These are phyloP conservation scores for Eueremaeus valkanovi DNA, from an alignment of 2,888 invertebrate species.

Conservation along the genomic window DNA sequence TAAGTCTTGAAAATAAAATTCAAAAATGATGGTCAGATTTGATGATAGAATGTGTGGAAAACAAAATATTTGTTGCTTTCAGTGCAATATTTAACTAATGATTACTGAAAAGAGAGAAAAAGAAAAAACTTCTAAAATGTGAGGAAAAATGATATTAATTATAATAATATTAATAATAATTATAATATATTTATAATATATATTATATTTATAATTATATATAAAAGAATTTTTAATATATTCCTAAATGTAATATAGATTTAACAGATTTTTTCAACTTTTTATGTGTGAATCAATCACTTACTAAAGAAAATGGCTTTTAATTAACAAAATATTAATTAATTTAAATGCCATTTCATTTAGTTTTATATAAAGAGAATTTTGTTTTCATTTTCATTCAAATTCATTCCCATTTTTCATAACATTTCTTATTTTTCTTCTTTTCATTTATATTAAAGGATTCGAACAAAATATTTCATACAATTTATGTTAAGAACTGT, in stretches of 20 bases:
- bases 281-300: background rate
- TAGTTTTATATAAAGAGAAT: background rate
- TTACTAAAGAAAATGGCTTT: slow-evolving; percentile 5
- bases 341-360: background rate
- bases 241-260: slow-evolving; percentile 3
- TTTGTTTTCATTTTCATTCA: background rate
- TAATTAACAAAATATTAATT: background rate
- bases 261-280: background rate
- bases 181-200: too few species aligned
- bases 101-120: background rate
- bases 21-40: background rate
- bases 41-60: background rate
- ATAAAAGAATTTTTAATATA: slow-evolving; percentile 31
- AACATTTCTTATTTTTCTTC: background rate
- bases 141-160: background rate
- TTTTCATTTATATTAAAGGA: background rate
- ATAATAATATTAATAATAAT: slow-evolving; percentile 6
- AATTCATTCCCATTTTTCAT: background rate
- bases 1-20: background rate
- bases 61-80: background rate
- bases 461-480: slow-evolving; percentile 4
- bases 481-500: background rate
- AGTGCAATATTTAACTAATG: slow-evolving; percentile 32
- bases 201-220: slow-evolving; percentile 21
- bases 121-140: background rate